phyloP scores from a whole-genome alignment of 2,888 invertebrate genomes.

The Parnassius smintheus region DNA sequence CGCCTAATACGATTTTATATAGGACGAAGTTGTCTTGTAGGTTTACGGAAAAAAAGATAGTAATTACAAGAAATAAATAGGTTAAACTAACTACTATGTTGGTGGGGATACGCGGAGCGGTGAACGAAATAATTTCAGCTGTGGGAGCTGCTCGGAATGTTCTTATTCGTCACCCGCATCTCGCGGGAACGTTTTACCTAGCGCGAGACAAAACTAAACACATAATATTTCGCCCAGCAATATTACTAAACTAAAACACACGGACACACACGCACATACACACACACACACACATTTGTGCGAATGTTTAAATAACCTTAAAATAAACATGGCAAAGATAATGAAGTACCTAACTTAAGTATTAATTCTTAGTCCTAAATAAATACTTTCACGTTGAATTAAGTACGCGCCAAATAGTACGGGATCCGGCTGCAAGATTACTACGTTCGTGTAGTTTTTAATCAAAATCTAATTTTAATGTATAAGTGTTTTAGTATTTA shows the following conservation, averaged over 20 bases:
- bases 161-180: too few relatives aligned
- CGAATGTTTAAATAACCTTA: slow-evolving; percentile 1
- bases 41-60: neutral
- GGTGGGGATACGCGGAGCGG: slow-evolving; percentile 1
- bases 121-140: too few relatives aligned
- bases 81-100: slow-evolving; percentile 13
- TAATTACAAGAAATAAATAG: slow-evolving; percentile 15
- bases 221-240: neutral
- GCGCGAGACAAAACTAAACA: neutral
- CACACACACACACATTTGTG: neutral
- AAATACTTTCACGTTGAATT: neutral
- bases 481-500: too few relatives aligned
- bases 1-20: neutral
- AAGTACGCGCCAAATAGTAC: neutral
- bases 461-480: too few relatives aligned
- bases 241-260: neutral
- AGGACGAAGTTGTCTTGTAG: neutral
- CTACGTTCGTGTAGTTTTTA: too few relatives aligned
- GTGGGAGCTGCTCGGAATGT: too few relatives aligned
- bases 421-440: too few relatives aligned
- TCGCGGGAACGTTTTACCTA: too few relatives aligned
- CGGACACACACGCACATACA: neutral
- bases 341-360: neutral
- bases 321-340: slow-evolving; percentile 4
- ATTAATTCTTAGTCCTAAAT: neutral